A percentile compares a stretch with the other conserved stretches of the same genome.
phyloP scores from a whole-genome alignment of 2,797 vertebrate species.

The Lacerta viridis region DNA sequence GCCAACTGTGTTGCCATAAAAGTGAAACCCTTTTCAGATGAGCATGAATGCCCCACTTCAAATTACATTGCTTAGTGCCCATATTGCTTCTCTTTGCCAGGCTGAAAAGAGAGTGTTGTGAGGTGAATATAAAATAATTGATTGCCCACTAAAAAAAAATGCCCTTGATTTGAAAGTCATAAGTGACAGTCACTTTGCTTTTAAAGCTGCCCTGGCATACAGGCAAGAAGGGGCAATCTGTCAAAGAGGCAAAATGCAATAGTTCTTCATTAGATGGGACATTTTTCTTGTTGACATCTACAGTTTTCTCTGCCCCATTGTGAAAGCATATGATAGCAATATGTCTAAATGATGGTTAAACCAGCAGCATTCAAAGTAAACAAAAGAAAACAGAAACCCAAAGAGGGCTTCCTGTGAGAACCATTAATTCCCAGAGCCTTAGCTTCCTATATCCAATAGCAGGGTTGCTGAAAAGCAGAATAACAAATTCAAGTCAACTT shows the following conservation, averaged over 20 bases:
- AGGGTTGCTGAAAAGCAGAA: neutral
- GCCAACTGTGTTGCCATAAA: conserved; percentile 43
- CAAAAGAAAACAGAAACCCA: neutral
- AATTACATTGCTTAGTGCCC: conserved; percentile 42
- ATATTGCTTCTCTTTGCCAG: conserved; percentile 15
- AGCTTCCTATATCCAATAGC: neutral
- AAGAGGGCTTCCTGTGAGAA: neutral
- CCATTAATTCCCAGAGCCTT: neutral
- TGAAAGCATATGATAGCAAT: conserved; percentile 23
- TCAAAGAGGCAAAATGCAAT: conserved; percentile 51
- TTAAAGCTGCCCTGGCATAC: conserved; percentile 44
- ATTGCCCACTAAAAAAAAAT: conserved; percentile 56
- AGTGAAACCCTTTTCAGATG: neutral
- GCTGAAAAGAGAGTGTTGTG: conserved; percentile 38
- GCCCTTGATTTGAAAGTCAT: conserved; percentile 55
- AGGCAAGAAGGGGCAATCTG: conserved; percentile 35
- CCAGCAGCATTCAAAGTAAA: neutral
- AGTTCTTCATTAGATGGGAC: conserved; percentile 35
- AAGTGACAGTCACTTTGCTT: conserved; percentile 23
- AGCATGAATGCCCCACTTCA: conserved; percentile 26
- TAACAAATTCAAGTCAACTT: neutral
- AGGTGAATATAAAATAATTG: conserved; percentile 59
- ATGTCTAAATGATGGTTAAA: conserved; percentile 18
- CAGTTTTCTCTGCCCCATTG: conserved; percentile 25
- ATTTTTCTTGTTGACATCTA: conserved; percentile 60